Evolutionary conservation across 2,888 invertebrate genomes (phyloP).

Genomic region (Amblyteles armatorius): DNA sequence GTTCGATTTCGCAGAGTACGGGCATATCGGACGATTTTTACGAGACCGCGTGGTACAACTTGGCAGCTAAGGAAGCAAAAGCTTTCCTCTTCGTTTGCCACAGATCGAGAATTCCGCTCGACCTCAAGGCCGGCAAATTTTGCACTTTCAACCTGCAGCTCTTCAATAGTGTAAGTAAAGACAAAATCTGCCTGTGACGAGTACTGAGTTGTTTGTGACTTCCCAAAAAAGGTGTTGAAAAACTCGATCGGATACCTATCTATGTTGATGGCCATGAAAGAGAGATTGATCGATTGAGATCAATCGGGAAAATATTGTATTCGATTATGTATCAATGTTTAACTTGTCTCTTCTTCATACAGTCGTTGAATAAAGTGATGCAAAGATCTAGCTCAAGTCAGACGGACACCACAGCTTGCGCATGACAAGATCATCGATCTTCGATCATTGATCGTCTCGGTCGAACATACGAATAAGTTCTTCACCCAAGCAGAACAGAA

Average conservation of each 20-base stretch:
- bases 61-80: slow-evolving; percentile 38
- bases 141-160: slow-evolving; percentile 43
- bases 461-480: neutral
- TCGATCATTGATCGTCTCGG: neutral
- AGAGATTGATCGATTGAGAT: slow-evolving; percentile 49
- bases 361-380: slow-evolving; percentile 6
- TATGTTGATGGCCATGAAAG: slow-evolving; percentile 69
- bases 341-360: neutral
- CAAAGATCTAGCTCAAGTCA: too few species aligned
- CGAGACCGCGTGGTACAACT: slow-evolving; percentile 57
- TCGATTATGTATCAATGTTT: neutral
- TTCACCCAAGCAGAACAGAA: too few species aligned
- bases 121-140: slow-evolving; percentile 62
- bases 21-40: slow-evolving; percentile 47
- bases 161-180: slow-evolving; percentile 39
- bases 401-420: neutral
- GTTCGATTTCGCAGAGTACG: slow-evolving; percentile 16
- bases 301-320: neutral
- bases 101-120: slow-evolving; percentile 46
- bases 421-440: neutral
- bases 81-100: slow-evolving; percentile 48
- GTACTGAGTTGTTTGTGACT: neutral
- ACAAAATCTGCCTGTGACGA: neutral
- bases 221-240: slow-evolving; percentile 65
- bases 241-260: slow-evolving; percentile 71